Evolutionary conservation across 2,797 vertebrate genomes (phyloP).

Genomic region (Cyprinella venusta): DNA sequence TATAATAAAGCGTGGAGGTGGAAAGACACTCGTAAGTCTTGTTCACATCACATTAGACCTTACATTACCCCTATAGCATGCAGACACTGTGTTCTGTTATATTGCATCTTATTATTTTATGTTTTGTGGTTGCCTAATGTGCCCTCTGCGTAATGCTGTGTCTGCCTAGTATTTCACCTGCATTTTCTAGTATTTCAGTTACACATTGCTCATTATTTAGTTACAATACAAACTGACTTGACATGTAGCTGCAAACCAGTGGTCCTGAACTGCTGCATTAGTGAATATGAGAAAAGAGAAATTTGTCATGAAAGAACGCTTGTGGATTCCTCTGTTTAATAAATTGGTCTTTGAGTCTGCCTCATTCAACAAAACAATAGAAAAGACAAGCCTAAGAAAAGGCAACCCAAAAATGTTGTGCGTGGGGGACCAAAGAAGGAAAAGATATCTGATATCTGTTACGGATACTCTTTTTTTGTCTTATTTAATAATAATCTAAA

Average conservation of each 20-base stretch:
- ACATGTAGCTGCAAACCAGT: background rate
- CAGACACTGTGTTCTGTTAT: background rate
- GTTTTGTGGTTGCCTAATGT: background rate
- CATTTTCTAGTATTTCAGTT: background rate
- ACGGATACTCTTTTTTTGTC: background rate
- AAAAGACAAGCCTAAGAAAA: background rate
- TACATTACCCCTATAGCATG: conserved; percentile 22
- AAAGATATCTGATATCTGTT: background rate
- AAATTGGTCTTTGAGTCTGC: background rate
- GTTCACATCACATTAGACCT: conserved; percentile 21
- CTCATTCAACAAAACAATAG: background rate
- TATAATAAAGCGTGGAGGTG: background rate
- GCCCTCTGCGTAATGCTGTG: background rate
- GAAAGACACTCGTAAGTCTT: background rate
- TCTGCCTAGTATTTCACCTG: background rate
- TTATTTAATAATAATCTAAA: no score
- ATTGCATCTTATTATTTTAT: conserved; percentile 20
- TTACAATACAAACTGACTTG: background rate
- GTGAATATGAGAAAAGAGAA: background rate
- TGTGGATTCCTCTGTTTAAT: background rate
- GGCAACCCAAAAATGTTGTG: background rate
- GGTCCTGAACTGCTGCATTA: background rate
- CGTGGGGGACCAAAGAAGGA: background rate
- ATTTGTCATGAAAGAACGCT: background rate
- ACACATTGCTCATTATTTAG: background rate